Evolutionary conservation across 2,888 invertebrate genomes (phyloP).

Genomic region (Calameuta pallipes): DNA sequence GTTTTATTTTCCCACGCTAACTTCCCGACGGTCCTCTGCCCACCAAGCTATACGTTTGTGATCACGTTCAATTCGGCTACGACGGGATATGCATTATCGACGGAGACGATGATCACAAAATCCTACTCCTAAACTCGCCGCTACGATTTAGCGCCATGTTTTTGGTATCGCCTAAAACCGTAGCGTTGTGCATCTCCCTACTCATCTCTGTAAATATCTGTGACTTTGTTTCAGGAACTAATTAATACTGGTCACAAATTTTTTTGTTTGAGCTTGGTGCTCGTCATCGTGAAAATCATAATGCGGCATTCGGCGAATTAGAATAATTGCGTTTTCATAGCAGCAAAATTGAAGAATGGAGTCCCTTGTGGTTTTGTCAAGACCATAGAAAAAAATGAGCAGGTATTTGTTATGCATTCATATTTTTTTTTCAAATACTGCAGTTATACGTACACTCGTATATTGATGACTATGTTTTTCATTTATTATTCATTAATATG

Average conservation of each 20-base stretch:
- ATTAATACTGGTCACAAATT: too few species aligned
- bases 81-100: too few species aligned
- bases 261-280: too few species aligned
- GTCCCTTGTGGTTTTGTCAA: background rate
- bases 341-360: background rate
- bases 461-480: background rate
- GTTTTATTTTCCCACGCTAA: too few species aligned
- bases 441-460: background rate
- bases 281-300: too few species aligned
- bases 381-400: background rate
- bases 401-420: background rate
- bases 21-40: too few species aligned
- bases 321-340: background rate
- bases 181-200: too few species aligned
- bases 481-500: background rate
- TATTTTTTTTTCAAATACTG: background rate
- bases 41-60: too few species aligned
- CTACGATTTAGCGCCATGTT: too few species aligned
- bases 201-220: background rate
- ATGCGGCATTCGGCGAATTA: background rate
- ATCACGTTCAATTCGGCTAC: too few species aligned
- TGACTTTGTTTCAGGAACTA: background rate
- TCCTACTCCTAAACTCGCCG: accelerated
- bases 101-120: too few species aligned
- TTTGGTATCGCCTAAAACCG: too few species aligned